phyloP scores from a whole-genome alignment of 2,113 vertebrate species.

The Rhagologus leucostigma region DNA sequence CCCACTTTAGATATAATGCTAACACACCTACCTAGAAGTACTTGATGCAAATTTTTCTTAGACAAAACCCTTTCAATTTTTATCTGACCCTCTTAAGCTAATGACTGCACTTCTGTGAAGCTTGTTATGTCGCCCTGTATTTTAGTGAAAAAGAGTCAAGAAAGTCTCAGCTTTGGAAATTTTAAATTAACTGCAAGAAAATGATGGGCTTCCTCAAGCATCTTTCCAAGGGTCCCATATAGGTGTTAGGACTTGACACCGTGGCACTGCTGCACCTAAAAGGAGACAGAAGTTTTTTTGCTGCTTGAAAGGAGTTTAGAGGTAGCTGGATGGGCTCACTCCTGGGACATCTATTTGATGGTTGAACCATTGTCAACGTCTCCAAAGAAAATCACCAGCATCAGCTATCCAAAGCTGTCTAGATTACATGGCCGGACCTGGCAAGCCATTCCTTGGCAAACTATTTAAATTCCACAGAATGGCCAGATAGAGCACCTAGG shows the following conservation, averaged over 20 bases:
- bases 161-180: not conserved
- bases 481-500: not conserved
- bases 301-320: not conserved
- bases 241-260: not conserved
- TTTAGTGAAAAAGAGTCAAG: not conserved
- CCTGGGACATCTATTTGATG: not conserved
- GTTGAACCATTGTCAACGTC: rapidly evolving
- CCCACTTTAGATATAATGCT: not conserved
- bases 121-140: not conserved
- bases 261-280: not conserved
- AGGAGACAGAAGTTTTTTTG: not conserved
- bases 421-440: not conserved
- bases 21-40: not conserved
- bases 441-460: not conserved
- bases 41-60: not conserved
- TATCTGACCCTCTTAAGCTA: not conserved
- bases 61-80: not conserved
- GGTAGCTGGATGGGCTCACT: not conserved
- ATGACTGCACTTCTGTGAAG: not conserved
- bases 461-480: not conserved
- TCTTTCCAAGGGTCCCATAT: not conserved
- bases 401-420: not conserved
- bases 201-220: not conserved
- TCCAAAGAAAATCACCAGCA: not conserved
- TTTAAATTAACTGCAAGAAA: not conserved